Percentiles rank a stretch among this genome's conserved stretches.
Conservation (phyloP, 2,888 invertebrate genomes). For the Eristalis pertinax region DNA sequence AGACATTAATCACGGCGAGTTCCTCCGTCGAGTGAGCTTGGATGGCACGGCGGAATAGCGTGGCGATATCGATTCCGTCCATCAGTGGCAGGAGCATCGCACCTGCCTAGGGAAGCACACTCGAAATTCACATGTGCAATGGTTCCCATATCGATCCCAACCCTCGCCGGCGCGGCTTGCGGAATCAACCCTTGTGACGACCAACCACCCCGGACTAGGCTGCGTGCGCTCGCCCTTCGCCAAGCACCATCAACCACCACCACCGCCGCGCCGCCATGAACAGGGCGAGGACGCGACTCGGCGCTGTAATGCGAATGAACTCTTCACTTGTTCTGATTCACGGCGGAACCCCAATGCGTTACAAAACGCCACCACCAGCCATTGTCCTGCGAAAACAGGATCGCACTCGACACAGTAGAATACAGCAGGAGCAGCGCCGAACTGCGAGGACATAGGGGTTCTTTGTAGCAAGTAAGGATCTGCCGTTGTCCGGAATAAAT, state of each 20-base stretch:
- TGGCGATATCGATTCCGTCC: conserved; percentile 20
- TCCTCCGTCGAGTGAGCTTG: conserved; percentile 18
- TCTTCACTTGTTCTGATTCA: conserved; percentile 63
- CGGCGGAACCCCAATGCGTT: conserved; percentile 36
- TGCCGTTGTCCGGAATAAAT: conserved; percentile 55
- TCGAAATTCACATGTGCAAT: conserved; percentile 59
- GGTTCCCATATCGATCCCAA: conserved; percentile 46
- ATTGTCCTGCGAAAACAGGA: conserved; percentile 2
- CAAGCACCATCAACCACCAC: conserved; percentile 28
- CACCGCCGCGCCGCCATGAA: not conserved
- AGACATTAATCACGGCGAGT: conserved; percentile 40
- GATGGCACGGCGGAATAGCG: not conserved
- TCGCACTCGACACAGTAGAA: not conserved
- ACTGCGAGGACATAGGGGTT: conserved; percentile 49
- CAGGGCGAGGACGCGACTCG: not conserved
- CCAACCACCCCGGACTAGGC: conserved; percentile 54
- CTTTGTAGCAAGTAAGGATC: conserved; percentile 22
- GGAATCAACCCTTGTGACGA: conserved; percentile 34
- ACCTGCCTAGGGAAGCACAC: conserved; percentile 14
- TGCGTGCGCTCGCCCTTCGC: conserved; percentile 41
- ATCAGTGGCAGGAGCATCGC: conserved; percentile 15
- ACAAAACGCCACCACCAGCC: conserved; percentile 12
- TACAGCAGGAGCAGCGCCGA: not conserved
- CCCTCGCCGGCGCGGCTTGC: conserved; percentile 37
- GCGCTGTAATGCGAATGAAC: not conserved